Conservation (phyloP, 2,797 vertebrate species). For the Enteromius paludinosus region DNA sequence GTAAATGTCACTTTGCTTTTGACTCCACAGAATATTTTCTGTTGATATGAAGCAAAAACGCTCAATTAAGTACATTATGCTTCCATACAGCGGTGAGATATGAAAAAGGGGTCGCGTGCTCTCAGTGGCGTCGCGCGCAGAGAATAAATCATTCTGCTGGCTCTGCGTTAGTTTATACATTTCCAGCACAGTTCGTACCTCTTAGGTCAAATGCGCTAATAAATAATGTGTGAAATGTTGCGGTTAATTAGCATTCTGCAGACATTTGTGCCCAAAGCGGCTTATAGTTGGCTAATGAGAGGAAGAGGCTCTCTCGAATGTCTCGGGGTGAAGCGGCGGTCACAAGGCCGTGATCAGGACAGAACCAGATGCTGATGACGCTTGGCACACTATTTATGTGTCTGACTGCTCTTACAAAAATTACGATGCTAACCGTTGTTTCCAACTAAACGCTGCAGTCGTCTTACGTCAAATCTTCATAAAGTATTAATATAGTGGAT, state of each 20-base stretch:
- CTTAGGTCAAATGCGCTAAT: conserved; percentile 24
- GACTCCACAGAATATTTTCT: neutral
- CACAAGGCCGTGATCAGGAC: neutral
- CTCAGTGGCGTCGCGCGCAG: neutral
- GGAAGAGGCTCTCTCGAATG: neutral
- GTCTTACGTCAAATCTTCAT: neutral
- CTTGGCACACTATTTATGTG: neutral
- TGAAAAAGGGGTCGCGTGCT: neutral
- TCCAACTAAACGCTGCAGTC: neutral
- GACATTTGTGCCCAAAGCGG: neutral
- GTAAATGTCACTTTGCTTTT: conserved; percentile 29
- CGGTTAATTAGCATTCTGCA: neutral
- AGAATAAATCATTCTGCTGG: conserved; percentile 19
- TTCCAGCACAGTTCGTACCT: neutral
- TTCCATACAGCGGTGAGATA: neutral
- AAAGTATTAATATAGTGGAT: neutral
- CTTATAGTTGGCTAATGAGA: conserved; percentile 5
- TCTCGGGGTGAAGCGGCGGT: neutral
- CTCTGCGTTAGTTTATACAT: neutral
- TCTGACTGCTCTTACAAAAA: neutral
- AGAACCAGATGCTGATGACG: neutral
- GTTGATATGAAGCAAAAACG: neutral
- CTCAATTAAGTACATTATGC: conserved; percentile 17
- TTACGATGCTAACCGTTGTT: neutral
- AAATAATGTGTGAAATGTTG: conserved; percentile 19